A percentile compares a stretch with the other conserved stretches of the same genome.
phyloP scores from a whole-genome alignment of 2,888 invertebrate genomes.

The Philonicus albiceps region DNA sequence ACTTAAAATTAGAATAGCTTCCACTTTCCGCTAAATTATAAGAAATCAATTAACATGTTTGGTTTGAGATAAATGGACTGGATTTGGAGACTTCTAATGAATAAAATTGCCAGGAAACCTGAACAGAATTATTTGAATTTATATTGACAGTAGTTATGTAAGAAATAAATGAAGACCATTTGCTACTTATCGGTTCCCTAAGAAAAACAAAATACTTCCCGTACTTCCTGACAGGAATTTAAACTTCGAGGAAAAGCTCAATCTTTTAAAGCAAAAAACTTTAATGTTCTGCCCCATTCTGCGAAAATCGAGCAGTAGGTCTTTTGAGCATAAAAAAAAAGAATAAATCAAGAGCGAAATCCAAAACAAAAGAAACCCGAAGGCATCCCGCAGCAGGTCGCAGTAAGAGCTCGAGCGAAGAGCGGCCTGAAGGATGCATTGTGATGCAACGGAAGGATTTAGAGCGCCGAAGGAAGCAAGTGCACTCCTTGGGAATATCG shows the following conservation, averaged over 20 bases:
- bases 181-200: background rate
- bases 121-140: too few species aligned
- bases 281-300: background rate
- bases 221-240: background rate
- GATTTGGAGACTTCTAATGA: too few species aligned
- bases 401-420: background rate
- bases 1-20: too few species aligned
- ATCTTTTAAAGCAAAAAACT: background rate
- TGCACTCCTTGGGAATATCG: background rate
- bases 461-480: background rate
- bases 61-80: too few species aligned
- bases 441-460: background rate
- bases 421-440: background rate
- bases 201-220: background rate
- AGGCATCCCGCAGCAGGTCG: background rate
- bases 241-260: background rate
- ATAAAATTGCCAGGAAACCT: too few species aligned
- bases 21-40: too few species aligned
- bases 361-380: background rate
- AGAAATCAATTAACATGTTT: too few species aligned
- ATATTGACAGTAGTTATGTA: too few species aligned
- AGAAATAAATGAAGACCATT: background rate
- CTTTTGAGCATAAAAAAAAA: background rate
- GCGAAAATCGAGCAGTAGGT: background rate
- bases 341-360: background rate